phyloP scores from a whole-genome alignment of 2,888 invertebrate species.

The Noctua comes region DNA sequence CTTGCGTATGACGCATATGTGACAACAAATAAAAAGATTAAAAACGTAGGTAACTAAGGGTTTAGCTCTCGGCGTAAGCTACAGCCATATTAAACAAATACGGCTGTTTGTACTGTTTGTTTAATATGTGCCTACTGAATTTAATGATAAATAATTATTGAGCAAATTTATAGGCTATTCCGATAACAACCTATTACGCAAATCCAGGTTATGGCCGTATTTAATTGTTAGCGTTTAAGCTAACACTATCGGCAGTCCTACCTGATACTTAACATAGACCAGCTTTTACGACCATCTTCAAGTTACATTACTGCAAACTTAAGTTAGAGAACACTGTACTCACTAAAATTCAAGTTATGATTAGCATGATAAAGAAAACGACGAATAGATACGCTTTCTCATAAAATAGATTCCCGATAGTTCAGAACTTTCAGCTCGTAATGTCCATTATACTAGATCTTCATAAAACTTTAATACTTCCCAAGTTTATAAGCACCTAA shows the following conservation, averaged over 20 bases:
- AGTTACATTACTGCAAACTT: constrained; percentile 8
- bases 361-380: constrained; percentile 36
- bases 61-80: not conserved
- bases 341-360: constrained; percentile 29
- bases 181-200: constrained; percentile 18
- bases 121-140: not conserved
- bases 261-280: not conserved
- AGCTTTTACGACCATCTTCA: constrained; percentile 25
- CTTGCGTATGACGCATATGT: not conserved
- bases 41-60: too few species aligned
- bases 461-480: constrained; percentile 59
- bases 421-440: constrained; percentile 46
- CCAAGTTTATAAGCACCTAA: constrained; percentile 46
- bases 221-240: constrained; percentile 1
- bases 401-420: constrained; percentile 51
- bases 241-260: not conserved
- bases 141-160: constrained; percentile 4
- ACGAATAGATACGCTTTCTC: constrained; percentile 29
- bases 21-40: not conserved
- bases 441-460: constrained; percentile 57
- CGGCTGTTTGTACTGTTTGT: not conserved
- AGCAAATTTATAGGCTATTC: constrained; percentile 1
- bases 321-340: constrained; percentile 10
- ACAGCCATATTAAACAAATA: not conserved
- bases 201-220: constrained; percentile 17